phyloP scores from a whole-genome alignment of 1,140 invertebrate species.

The Zophobas morio region DNA sequence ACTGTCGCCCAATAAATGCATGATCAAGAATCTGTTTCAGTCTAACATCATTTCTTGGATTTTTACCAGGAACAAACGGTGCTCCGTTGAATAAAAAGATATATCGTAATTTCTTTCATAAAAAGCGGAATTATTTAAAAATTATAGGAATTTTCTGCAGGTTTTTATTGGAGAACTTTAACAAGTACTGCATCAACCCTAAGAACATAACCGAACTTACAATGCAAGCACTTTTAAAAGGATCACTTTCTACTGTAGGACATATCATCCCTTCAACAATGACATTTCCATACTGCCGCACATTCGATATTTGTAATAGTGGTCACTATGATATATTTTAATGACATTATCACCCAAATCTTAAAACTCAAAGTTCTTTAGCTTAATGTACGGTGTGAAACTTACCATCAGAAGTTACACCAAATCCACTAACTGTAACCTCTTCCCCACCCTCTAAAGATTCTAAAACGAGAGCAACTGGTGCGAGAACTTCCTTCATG shows the following conservation, averaged over 20 bases:
- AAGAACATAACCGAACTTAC: not conserved
- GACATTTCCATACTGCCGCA: not conserved
- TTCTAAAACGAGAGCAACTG: not conserved
- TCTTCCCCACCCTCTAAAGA: not conserved
- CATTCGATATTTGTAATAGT: not conserved
- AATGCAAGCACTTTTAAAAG: not conserved
- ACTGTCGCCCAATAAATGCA: not conserved
- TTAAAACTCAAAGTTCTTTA: no score
- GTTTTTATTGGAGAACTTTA: no score
- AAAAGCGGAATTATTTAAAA: no score
- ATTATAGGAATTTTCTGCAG: no score
- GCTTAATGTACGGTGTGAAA: not conserved
- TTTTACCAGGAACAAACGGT: no score
- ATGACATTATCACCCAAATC: not conserved
- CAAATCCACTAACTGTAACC: not conserved
- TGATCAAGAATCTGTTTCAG: not conserved
- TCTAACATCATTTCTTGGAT: not conserved
- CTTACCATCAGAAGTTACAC: not conserved
- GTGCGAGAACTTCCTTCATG: not conserved
- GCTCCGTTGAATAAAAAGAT: no score
- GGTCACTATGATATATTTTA: not conserved
- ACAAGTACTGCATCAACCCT: no score
- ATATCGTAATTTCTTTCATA: no score
- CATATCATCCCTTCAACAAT: not conserved
- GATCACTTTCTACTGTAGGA: not conserved